A percentile compares a stretch with the other conserved stretches of the same genome.
Conservation (phyloP, 2,888 invertebrate species). For the Thereva unica region DNA sequence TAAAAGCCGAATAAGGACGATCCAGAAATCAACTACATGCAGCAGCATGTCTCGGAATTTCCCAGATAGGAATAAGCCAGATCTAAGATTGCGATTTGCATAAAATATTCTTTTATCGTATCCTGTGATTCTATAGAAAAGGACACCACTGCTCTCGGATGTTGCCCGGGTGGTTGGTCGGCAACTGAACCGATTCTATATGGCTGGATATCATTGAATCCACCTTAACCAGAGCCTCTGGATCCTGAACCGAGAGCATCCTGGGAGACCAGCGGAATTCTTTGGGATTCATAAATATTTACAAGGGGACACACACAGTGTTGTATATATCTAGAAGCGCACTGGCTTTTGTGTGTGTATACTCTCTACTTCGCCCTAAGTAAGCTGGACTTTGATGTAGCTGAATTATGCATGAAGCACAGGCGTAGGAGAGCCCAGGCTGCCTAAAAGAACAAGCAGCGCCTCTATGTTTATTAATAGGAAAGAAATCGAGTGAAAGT, state of each 20-base stretch:
- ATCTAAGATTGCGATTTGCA: conserved; percentile 36
- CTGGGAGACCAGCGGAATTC: conserved; percentile 9
- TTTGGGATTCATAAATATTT: conserved; percentile 38
- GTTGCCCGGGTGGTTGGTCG: background rate
- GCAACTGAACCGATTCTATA: conserved; percentile 24
- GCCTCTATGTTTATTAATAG: conserved; percentile 29
- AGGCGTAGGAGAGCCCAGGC: conserved; percentile 13
- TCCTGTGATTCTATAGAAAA: conserved; percentile 24
- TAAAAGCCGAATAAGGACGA: no score
- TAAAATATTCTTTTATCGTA: conserved; percentile 39
- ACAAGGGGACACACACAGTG: conserved; percentile 35
- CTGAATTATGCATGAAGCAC: conserved; percentile 40
- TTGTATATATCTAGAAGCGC: conserved; percentile 20
- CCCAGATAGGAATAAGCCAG: conserved; percentile 4
- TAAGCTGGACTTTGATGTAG: conserved; percentile 41
- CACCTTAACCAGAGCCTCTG: conserved; percentile 20
- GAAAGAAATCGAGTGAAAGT: background rate
- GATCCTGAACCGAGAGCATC: conserved; percentile 6
- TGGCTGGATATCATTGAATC: conserved; percentile 20
- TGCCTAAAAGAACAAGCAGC: background rate
- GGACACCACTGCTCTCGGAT: conserved; percentile 3
- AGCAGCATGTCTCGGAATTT: background rate
- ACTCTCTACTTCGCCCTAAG: conserved; percentile 5
- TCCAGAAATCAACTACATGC: no score
- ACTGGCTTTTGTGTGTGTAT: conserved; percentile 25